Evolutionary conservation across 1,140 invertebrate species (phyloP).

Genomic region (Drosophila pandora): DNA sequence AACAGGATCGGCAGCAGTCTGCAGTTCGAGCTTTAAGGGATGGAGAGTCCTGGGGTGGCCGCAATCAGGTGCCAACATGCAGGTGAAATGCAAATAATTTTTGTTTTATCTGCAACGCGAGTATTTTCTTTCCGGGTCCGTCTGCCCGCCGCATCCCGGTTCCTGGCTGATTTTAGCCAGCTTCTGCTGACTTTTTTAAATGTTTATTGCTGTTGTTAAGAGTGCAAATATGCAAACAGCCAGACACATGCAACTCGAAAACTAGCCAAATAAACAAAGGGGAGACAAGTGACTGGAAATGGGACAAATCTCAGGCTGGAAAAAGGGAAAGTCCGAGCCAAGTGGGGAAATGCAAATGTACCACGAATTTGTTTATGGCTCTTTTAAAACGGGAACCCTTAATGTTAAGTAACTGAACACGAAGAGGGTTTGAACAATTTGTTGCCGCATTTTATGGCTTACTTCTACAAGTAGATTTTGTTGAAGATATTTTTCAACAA

Average conservation of each 20-base stretch:
- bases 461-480: no score
- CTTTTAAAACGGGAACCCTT: neutral
- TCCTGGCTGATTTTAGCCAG: neutral
- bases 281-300: constrained; percentile 44
- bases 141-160: neutral
- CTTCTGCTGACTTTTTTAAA: constrained; percentile 10
- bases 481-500: neutral
- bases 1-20: constrained; percentile 2
- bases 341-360: neutral
- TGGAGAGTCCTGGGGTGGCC: constrained; percentile 32
- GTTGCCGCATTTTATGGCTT: neutral
- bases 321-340: constrained; percentile 22
- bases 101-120: constrained; percentile 68
- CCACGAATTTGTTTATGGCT: constrained; percentile 11
- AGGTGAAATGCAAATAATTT: constrained; percentile 80
- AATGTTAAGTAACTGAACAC: neutral
- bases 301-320: constrained; percentile 27
- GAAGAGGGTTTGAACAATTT: neutral
- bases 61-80: constrained; percentile 79
- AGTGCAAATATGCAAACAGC: constrained; percentile 25
- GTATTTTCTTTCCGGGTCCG: constrained; percentile 38
- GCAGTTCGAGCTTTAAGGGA: neutral
- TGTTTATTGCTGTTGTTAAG: constrained; percentile 40
- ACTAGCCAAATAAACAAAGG: constrained; percentile 61
- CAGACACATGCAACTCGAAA: constrained; percentile 22